Conservation (phyloP, 2,797 vertebrate species). For the Amblyopsis hoosieri region DNA sequence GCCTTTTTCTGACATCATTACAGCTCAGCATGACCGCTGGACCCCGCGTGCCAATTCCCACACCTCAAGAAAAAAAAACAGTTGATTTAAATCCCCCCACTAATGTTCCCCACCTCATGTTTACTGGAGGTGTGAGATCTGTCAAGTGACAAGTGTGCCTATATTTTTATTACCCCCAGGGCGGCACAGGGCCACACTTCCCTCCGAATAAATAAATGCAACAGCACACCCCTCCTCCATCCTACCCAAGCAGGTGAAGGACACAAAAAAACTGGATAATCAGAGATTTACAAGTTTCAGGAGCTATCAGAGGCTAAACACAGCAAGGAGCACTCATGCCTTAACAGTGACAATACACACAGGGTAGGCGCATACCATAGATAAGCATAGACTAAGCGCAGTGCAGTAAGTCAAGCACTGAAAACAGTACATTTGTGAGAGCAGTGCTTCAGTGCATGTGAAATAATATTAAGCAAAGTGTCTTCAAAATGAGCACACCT, state of each 20-base stretch:
- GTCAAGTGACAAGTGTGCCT: conserved; percentile 76
- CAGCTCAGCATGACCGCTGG: conserved; percentile 39
- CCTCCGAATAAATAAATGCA: conserved; percentile 71
- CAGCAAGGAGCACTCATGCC: conserved; percentile 16
- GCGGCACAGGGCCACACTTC: conserved; percentile 57
- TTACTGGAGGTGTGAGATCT: conserved; percentile 66
- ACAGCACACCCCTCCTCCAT: conserved; percentile 61
- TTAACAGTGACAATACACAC: conserved; percentile 6
- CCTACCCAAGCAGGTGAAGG: conserved; percentile 64
- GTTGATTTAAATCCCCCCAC: conserved; percentile 38
- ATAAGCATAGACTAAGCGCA: neutral
- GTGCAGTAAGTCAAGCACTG: neutral
- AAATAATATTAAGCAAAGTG: too few relatives aligned
- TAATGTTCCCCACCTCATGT: conserved; percentile 41
- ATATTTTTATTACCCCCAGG: conserved; percentile 64
- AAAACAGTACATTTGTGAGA: neutral
- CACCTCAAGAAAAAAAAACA: conserved; percentile 28
- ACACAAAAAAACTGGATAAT: conserved; percentile 56
- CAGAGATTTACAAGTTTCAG: conserved; percentile 71
- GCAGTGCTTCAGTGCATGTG: neutral
- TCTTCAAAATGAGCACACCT: too few relatives aligned
- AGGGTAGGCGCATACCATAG: neutral
- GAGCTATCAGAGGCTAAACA: conserved; percentile 41
- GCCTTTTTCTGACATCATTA: neutral
- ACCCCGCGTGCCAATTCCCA: conserved; percentile 5